phyloP scores from a whole-genome alignment of 2,888 invertebrate species.

The Bedellia somnulentella region DNA sequence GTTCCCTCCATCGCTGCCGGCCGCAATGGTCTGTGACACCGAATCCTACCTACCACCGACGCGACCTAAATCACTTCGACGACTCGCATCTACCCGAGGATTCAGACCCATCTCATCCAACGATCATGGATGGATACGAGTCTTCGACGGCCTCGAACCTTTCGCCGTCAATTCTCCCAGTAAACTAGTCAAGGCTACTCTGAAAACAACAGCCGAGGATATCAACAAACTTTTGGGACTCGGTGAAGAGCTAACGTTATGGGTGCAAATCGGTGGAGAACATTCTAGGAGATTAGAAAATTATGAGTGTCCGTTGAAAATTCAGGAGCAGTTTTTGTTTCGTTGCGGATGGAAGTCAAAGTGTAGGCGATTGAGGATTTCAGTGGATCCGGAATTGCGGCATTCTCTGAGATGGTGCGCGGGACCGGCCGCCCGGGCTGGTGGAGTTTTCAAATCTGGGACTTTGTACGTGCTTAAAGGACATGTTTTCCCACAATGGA shows the following conservation, averaged over 20 bases:
- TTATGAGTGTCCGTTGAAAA: conserved; percentile 58
- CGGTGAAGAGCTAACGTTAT: conserved; percentile 43
- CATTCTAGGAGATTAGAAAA: conserved; percentile 53
- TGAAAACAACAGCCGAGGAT: conserved; percentile 60
- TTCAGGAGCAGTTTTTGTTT: conserved; percentile 64
- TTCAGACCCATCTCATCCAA: conserved; percentile 30
- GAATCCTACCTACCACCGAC: conserved; percentile 50
- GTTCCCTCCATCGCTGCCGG: conserved; percentile 8
- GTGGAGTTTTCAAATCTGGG: conserved; percentile 43
- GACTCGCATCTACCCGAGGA: conserved; percentile 53
- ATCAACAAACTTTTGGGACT: conserved; percentile 52
- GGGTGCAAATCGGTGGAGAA: conserved; percentile 62
- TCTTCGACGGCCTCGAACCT: conserved; percentile 60
- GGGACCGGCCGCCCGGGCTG: conserved; percentile 55
- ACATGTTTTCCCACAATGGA: conserved; percentile 71
- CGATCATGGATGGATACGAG: conserved; percentile 63
- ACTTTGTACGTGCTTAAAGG: conserved; percentile 65
- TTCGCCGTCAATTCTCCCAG: conserved; percentile 53
- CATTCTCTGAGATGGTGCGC: conserved; percentile 64
- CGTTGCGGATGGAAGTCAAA: conserved; percentile 62
- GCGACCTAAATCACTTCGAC: conserved; percentile 46
- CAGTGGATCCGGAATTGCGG: conserved; percentile 67
- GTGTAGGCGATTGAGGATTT: conserved; percentile 61
- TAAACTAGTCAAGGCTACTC: conserved; percentile 58
- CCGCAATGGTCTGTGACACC: conserved; percentile 53